Conservation (phyloP, 2,888 invertebrate genomes). For the Spilarctia lutea region DNA sequence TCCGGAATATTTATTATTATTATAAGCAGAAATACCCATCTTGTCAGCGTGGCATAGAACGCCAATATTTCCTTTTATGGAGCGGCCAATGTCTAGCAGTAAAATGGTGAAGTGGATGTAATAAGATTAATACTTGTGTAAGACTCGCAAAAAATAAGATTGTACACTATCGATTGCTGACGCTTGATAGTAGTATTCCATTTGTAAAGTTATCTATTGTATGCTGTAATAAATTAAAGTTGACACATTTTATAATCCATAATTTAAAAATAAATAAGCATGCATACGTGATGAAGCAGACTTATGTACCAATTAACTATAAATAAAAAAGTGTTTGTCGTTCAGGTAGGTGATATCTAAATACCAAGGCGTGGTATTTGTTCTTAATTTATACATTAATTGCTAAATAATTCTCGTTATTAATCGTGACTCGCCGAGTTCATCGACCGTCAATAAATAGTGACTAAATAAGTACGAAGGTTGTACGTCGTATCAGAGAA, state of each 20-base stretch:
- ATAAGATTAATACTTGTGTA: neutral
- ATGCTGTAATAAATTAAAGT: neutral
- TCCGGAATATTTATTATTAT: too few relatives aligned
- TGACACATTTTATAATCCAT: neutral
- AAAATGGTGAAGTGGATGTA: too few relatives aligned
- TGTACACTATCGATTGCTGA: neutral
- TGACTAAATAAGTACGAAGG: conserved; percentile 78
- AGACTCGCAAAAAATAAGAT: neutral
- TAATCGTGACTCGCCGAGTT: conserved; percentile 57
- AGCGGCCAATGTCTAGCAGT: too few relatives aligned
- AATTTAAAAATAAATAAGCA: neutral
- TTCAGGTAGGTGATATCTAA: conserved; percentile 26
- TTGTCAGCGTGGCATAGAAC: too few relatives aligned
- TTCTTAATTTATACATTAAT: conserved; percentile 49
- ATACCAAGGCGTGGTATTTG: conserved; percentile 49
- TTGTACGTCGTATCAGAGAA: conserved; percentile 73
- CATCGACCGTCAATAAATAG: conserved; percentile 68
- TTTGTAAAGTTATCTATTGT: neutral
- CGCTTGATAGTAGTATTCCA: neutral
- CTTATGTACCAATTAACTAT: conserved; percentile 24
- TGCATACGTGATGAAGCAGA: neutral
- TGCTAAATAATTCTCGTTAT: conserved; percentile 56
- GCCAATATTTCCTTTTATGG: too few relatives aligned
- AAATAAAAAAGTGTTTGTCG: conserved; percentile 60
- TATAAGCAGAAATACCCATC: too few relatives aligned